Conservation (phyloP, 2,113 vertebrate genomes). For the Pachycephala philippinensis region DNA sequence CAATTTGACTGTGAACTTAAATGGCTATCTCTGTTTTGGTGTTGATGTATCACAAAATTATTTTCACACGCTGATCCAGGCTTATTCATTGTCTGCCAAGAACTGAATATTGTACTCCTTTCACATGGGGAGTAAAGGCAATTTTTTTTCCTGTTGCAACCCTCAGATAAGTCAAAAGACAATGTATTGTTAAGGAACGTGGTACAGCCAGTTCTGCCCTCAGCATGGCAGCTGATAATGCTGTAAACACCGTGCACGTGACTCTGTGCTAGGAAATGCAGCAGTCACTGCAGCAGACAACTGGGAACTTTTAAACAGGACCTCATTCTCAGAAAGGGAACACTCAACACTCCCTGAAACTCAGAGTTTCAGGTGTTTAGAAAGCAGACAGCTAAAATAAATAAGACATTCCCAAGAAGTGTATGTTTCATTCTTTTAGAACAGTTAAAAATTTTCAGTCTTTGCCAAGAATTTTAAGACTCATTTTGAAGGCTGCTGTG, state of each 20-base stretch:
- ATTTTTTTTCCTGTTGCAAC: neutral
- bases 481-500: neutral
- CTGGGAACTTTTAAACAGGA: neutral
- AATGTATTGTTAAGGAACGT: neutral
- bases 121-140: neutral
- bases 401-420: neutral
- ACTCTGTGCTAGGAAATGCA: neutral
- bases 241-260: neutral
- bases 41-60: neutral
- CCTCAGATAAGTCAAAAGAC: neutral
- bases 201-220: neutral
- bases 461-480: neutral
- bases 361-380: neutral
- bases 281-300: neutral
- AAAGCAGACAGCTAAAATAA: neutral
- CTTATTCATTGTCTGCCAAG: neutral
- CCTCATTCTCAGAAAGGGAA: neutral
- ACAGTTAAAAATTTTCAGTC: neutral
- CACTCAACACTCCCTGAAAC: neutral
- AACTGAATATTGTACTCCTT: neutral
- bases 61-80: neutral
- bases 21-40: neutral
- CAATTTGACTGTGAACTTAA: neutral
- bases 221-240: neutral
- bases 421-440: neutral